Evolutionary conservation across 2,888 invertebrate genomes (phyloP).

Genomic region (Punctoribates punctum): DNA sequence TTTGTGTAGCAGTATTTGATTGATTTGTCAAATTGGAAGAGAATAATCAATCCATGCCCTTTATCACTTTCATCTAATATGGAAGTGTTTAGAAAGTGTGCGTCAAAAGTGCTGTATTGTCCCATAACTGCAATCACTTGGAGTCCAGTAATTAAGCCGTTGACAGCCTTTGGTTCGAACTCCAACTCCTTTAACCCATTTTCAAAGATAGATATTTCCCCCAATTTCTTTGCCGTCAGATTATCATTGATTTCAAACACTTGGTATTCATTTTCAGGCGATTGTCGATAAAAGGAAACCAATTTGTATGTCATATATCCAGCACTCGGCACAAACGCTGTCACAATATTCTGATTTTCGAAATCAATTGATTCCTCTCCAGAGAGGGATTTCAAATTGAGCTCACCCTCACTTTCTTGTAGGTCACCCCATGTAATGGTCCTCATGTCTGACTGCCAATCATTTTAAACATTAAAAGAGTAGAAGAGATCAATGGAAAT

Average conservation of each 20-base stretch:
- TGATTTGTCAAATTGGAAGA: not conserved
- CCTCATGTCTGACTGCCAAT: not conserved
- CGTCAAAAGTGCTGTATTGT: not conserved
- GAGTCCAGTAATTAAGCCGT: not conserved
- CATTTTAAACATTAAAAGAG: not conserved
- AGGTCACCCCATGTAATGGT: not conserved
- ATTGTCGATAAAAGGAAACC: not conserved
- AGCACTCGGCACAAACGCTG: not conserved
- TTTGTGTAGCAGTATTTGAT: not conserved
- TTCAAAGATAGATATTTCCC: not conserved
- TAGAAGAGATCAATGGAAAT: not conserved
- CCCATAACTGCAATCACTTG: not conserved
- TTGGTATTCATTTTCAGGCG: not conserved
- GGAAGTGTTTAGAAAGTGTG: no score
- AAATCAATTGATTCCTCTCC: not conserved
- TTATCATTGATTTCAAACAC: not conserved
- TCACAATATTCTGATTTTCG: not conserved
- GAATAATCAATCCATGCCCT: not conserved
- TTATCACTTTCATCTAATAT: not conserved
- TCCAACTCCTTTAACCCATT: not conserved
- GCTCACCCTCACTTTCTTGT: not conserved
- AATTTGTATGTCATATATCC: not conserved
- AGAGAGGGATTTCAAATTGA: not conserved
- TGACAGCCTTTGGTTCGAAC: not conserved
- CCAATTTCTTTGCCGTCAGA: not conserved